phyloP scores from a whole-genome alignment of 2,797 vertebrate species.

The Tachyglossus aculeatus region DNA sequence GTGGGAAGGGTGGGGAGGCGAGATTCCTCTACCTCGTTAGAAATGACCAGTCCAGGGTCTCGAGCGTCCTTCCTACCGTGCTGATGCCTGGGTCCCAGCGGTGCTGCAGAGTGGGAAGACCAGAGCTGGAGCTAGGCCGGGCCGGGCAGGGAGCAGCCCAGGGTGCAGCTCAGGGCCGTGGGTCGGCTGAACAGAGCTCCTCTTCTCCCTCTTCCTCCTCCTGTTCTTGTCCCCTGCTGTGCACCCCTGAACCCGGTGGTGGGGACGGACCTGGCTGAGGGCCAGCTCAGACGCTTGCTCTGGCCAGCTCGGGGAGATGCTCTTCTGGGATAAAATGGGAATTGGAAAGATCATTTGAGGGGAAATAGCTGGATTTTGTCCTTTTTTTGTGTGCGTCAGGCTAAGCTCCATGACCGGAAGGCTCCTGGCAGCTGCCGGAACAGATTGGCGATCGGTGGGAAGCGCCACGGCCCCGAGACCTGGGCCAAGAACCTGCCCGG shows the following conservation, averaged over 20 bases:
- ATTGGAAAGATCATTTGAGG: slow-evolving; percentile 44
- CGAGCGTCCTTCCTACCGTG: slow-evolving; percentile 42
- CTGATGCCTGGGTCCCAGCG: slow-evolving; percentile 26
- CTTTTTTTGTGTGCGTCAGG: slow-evolving; percentile 30
- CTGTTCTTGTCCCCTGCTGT: slow-evolving; percentile 2
- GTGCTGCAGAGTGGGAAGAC: slow-evolving; percentile 3
- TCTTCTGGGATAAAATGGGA: background rate
- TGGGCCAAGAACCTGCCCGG: too few relatives aligned
- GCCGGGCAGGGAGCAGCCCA: background rate
- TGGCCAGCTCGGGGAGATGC: background rate
- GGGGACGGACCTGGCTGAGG: slow-evolving; percentile 48
- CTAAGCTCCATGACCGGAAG: too few relatives aligned
- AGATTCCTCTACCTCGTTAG: slow-evolving; percentile 49
- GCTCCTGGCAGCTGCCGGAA: too few relatives aligned
- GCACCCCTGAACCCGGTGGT: background rate
- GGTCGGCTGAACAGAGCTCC: background rate
- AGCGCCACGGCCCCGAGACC: too few relatives aligned
- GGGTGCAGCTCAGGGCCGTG: background rate
- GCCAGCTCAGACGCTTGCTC: slow-evolving; percentile 21
- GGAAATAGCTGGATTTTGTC: slow-evolving; percentile 24
- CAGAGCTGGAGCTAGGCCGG: background rate
- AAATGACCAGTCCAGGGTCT: slow-evolving; percentile 51
- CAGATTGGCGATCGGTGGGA: too few relatives aligned
- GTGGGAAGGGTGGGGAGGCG: slow-evolving; percentile 9
- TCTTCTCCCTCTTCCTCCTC: background rate